Percentiles rank a stretch among this genome's conserved stretches.
phyloP scores from a whole-genome alignment of 2,113 vertebrate species.

The Gorsachius goisagi region DNA sequence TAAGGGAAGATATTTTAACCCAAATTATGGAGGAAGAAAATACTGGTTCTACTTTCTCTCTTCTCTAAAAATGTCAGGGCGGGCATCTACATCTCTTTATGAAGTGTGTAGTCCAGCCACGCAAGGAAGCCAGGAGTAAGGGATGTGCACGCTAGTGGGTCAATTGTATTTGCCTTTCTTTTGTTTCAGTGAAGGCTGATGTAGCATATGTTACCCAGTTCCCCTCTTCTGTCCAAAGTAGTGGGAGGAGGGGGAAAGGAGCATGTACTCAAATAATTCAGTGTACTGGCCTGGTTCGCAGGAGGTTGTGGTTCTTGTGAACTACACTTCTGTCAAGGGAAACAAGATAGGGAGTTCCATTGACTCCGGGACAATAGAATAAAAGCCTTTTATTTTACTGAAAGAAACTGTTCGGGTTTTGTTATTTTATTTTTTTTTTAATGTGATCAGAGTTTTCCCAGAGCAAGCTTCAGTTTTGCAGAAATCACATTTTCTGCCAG shows the following conservation, averaged over 20 bases:
- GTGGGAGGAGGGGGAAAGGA: neutral
- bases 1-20: neutral
- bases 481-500: neutral
- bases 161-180: neutral
- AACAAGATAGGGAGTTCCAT: neutral
- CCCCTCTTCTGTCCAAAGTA: neutral
- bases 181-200: neutral
- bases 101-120: neutral
- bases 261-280: neutral
- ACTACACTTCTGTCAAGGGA: neutral
- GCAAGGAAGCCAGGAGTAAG: neutral
- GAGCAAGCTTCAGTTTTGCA: neutral
- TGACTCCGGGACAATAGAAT: neutral
- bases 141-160: neutral
- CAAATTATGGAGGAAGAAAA: neutral
- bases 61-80: neutral
- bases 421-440: neutral
- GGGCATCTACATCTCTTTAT: neutral
- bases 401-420: neutral
- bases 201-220: neutral
- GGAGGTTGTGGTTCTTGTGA: neutral
- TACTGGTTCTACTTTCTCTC: neutral
- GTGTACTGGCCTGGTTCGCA: neutral
- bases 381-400: neutral
- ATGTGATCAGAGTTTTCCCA: neutral